phyloP scores from a whole-genome alignment of 2,888 invertebrate species.

The Xylophagus ater region DNA sequence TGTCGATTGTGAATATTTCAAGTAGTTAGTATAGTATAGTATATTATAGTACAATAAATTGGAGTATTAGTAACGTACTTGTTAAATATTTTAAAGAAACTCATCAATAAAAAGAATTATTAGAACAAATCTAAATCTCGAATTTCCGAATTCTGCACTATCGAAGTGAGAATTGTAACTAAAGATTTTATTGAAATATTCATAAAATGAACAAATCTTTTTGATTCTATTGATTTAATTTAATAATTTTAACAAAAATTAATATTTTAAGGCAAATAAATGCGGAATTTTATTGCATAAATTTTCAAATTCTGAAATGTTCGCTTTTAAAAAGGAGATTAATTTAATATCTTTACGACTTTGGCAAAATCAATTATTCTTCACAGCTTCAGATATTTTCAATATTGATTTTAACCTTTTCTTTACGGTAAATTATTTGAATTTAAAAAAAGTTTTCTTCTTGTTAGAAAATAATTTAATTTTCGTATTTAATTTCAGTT shows the following conservation, averaged over 20 bases:
- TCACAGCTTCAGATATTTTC: background rate
- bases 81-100: no score
- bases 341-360: background rate
- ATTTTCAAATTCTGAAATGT: background rate
- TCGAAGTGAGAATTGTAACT: no score
- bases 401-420: slow-evolving; percentile 2
- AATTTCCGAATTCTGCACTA: no score
- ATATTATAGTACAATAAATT: no score
- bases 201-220: background rate
- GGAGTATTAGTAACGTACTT: no score
- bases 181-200: no score
- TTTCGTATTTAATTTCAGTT: background rate
- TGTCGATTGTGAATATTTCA: no score
- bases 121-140: no score
- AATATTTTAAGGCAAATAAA: background rate
- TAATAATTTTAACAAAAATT: background rate
- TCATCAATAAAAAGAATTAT: no score
- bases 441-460: background rate
- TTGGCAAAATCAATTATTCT: background rate
- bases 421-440: slow-evolving; percentile 1
- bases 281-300: background rate
- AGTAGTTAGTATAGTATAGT: no score
- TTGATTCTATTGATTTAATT: background rate
- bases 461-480: background rate
- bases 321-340: background rate